These are phyloP conservation scores for Buphagus erythrorhynchus DNA, from an alignment of 2,797 vertebrate species.

Conservation along the genomic window DNA sequence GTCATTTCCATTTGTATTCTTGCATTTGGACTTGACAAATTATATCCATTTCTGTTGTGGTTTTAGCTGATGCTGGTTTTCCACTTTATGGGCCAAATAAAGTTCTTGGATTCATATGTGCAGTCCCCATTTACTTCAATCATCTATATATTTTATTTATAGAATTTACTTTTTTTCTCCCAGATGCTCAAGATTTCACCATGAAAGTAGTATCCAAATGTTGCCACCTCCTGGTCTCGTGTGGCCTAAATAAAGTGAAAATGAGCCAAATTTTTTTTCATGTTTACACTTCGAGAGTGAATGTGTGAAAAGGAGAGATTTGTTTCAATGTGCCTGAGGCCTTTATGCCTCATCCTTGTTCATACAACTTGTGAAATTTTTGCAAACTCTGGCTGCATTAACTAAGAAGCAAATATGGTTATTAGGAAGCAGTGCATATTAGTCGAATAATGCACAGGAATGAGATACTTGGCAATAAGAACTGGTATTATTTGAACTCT, in stretches of 20 bases:
- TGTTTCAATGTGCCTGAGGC: background rate
- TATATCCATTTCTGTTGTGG: conserved; percentile 10
- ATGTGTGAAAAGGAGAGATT: background rate
- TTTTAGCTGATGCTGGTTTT: conserved; percentile 38
- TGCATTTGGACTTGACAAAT: background rate
- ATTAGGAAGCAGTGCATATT: background rate
- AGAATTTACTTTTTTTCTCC: background rate
- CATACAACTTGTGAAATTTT: background rate
- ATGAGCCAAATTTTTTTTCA: background rate
- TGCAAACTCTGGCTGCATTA: background rate
- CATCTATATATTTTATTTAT: background rate
- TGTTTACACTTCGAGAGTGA: background rate
- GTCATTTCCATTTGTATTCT: background rate
- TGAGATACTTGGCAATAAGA: background rate
- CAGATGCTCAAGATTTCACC: background rate
- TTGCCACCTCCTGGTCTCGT: background rate
- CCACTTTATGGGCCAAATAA: conserved; percentile 16
- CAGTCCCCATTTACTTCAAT: background rate
- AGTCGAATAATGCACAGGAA: background rate
- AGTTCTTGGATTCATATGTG: background rate
- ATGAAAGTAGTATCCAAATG: background rate
- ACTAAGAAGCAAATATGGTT: background rate
- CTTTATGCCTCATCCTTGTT: background rate
- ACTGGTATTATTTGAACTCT: background rate
- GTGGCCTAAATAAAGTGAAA: background rate